Percentiles rank a stretch among this genome's conserved stretches.
phyloP scores from a whole-genome alignment of 2,888 invertebrate species.

The Gonocerus acuteangulatus region DNA sequence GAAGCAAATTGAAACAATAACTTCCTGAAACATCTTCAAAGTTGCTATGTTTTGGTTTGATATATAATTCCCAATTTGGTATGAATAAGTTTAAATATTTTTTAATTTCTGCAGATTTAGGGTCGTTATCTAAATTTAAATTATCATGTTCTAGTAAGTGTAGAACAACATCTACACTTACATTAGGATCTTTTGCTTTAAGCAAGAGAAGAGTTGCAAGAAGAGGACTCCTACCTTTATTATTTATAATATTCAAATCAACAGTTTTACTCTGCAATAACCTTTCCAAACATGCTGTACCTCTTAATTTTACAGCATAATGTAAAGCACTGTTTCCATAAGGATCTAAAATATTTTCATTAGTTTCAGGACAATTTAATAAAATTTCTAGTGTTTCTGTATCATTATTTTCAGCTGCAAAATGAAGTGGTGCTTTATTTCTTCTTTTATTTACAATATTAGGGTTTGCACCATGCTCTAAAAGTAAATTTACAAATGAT shows the following conservation, averaged over 20 bases:
- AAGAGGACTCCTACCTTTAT: conserved; percentile 42
- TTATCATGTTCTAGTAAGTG: background rate
- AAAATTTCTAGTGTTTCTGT: conserved; percentile 47
- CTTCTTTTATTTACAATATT: conserved; percentile 52
- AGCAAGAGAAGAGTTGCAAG: conserved; percentile 39
- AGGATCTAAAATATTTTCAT: conserved; percentile 48
- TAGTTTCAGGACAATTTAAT: conserved; percentile 46
- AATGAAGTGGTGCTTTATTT: conserved; percentile 58
- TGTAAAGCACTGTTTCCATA: conserved; percentile 51
- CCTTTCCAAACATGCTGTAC: conserved; percentile 39
- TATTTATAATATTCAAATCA: conserved; percentile 41
- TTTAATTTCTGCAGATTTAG: background rate
- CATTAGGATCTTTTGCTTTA: conserved; percentile 2
- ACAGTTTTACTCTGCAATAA: conserved; percentile 41
- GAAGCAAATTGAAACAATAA: conserved; percentile 31
- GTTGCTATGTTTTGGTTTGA: conserved; percentile 3
- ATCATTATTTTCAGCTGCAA: conserved; percentile 53
- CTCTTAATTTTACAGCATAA: conserved; percentile 45
- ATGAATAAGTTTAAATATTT: background rate
- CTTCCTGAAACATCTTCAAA: conserved; percentile 17
- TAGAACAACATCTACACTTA: background rate
- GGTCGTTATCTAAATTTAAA: conserved; percentile 13
- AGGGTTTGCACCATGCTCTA: conserved; percentile 55
- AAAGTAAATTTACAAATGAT: conserved; percentile 50
- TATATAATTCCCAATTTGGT: conserved; percentile 15